Conservation (phyloP, 2,888 invertebrate species). For the Blera fallax region DNA sequence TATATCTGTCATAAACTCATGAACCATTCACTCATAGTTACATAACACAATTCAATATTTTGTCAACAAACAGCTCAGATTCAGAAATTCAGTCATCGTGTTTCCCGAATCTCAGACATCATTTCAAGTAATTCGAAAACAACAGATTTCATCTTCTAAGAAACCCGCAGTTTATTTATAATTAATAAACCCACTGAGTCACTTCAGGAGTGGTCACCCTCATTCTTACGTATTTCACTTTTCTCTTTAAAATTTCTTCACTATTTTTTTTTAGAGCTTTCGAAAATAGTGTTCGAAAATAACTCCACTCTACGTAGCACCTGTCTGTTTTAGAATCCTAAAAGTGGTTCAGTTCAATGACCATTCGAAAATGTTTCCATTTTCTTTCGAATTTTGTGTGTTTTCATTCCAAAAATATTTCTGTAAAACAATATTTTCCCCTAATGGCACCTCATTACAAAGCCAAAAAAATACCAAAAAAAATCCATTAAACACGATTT, state of each 20-base stretch:
- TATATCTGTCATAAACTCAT: no score
- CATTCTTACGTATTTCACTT: constrained; percentile 13
- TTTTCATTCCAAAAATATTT: constrained; percentile 18
- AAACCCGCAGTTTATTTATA: constrained; percentile 36
- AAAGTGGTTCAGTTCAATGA: constrained; percentile 71
- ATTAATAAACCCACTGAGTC: constrained; percentile 33
- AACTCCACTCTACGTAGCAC: constrained; percentile 29
- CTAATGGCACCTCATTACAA: constrained; percentile 16
- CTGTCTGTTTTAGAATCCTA: constrained; percentile 44
- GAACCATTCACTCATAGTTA: not conserved
- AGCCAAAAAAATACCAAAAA: not conserved
- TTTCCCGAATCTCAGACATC: not conserved
- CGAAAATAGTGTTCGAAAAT: constrained; percentile 19
- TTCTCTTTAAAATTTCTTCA: constrained; percentile 1
- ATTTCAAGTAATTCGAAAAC: not conserved
- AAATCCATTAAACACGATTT: not conserved
- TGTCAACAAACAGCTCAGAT: not conserved
- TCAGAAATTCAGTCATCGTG: not conserved
- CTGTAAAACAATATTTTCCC: not conserved
- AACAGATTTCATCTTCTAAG: constrained; percentile 6
- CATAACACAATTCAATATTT: not conserved
- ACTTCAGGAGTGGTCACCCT: constrained; percentile 31
- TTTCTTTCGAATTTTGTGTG: constrained; percentile 6
- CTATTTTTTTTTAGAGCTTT: not conserved
- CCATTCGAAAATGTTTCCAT: constrained; percentile 28